Evolutionary conservation across 2,797 vertebrate species (phyloP), one percentile per base, ranked within the genome.

Genomic region (Tadarida brasiliensis): DNA sequence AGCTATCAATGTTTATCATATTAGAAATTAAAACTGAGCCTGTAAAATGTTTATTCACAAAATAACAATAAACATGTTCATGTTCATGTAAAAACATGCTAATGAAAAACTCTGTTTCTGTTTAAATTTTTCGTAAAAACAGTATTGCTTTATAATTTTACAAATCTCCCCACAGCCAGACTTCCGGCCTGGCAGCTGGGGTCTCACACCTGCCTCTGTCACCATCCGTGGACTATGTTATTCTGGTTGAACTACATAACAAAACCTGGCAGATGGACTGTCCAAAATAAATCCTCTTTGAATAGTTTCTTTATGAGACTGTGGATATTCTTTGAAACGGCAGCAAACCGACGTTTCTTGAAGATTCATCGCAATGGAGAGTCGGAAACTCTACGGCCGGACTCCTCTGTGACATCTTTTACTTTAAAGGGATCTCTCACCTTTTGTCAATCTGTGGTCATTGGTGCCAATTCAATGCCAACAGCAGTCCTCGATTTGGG

Each of bases 261-360:
- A 61, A 51, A 39, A n/a, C 6, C n/a, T 7, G 44, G 14, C 20
- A 68, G 51, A 11, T 2, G 3, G 10, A 1, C 19, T 80, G 12
- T 16, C 63, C 5, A 22, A 26, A 20, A 28, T 14, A 16, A 8
- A 35, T 16, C 1, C 5, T 10, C 2, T 22, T 24, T 20, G 10
- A 3, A 14, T 14, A 7, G 17, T 26, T 81, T 82, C 19, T 11
- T 22, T 3, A 0, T 19, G 0, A 1, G 57, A 11, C 3, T 2
- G 6, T 11, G 14, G 28, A 3, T 12, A 28, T n/a, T 35, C 49
- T 35, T 78, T 4, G 47, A 65, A 59, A 30, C 12, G 11, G 0
- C 3, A 1, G 5, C 11, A 22, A 20, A 1, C 65, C 3, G n/a
- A 17, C 10, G 5, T 10, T 26, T 35, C 88, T 33, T 19, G 33